Percentiles rank a stretch among this genome's conserved stretches.
phyloP scores from a whole-genome alignment of 2,888 invertebrate species.

The Mythimna ferrago region DNA sequence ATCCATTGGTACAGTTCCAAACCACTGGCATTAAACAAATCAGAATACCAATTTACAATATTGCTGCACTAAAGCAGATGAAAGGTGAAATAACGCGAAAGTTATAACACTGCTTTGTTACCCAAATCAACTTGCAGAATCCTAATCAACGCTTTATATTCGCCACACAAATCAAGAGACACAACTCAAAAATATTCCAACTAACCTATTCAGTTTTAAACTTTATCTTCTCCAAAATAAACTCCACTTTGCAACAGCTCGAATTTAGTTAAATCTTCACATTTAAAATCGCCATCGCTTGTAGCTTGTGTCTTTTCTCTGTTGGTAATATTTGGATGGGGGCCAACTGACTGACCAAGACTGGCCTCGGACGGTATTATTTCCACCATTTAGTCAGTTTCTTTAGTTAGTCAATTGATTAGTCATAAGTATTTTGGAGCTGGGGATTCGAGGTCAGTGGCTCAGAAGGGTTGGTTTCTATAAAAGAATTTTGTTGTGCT shows the following conservation, averaged over 20 bases:
- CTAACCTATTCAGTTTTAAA: conserved; percentile 17
- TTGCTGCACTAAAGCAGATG: conserved; percentile 24
- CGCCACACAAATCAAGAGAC: conserved; percentile 35
- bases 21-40: conserved; percentile 39
- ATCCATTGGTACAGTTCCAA: conserved; percentile 52
- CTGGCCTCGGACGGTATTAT: conserved; percentile 67
- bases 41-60: conserved; percentile 33
- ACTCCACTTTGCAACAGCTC: conserved; percentile 2
- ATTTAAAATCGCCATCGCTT: conserved; percentile 44
- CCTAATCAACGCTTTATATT: conserved; percentile 48
- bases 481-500: conserved; percentile 28
- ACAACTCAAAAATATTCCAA: conserved; percentile 14
- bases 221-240: conserved; percentile 14
- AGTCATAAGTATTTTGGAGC: conserved; percentile 71
- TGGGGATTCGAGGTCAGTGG: conserved; percentile 54
- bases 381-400: conserved; percentile 69
- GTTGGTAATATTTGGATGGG: conserved; percentile 58
- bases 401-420: conserved; percentile 73
- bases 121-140: conserved; percentile 31
- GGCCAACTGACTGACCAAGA: conserved; percentile 64
- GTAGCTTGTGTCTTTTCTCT: conserved; percentile 32
- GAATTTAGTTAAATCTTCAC: conserved; percentile 10
- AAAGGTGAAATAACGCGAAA: conserved; percentile 21
- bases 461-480: conserved; percentile 48
- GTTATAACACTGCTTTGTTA: conserved; percentile 8